These are phyloP conservation scores for Tuta absoluta DNA, from an alignment of 2,888 invertebrate species.

Conservation along the genomic window DNA sequence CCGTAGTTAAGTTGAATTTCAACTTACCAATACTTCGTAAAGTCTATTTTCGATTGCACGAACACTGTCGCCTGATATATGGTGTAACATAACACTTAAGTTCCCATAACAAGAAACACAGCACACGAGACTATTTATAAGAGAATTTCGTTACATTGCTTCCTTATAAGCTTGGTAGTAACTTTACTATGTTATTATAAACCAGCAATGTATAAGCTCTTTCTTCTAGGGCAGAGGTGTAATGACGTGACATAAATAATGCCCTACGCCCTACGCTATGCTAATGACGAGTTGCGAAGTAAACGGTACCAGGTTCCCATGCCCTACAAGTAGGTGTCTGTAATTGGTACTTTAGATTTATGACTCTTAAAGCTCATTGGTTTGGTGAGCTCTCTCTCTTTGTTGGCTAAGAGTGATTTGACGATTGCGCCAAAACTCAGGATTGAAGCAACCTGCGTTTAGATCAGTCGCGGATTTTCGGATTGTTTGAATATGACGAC, in stretches of 20 bases:
- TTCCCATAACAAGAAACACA: slow-evolving; percentile 5
- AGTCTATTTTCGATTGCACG: slow-evolving; percentile 3
- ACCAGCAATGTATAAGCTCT: not conserved
- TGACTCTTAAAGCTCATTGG: slow-evolving; percentile 8
- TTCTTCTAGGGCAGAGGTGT: slow-evolving; percentile 10
- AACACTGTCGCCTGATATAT: slow-evolving; percentile 15
- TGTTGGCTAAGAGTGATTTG: not conserved
- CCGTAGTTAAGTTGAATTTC: no score
- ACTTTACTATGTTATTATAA: not conserved
- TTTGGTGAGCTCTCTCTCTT: not conserved
- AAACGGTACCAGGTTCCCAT: slow-evolving; percentile 22
- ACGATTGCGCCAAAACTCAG: no score
- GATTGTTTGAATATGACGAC: no score
- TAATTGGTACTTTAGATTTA: slow-evolving; percentile 17
- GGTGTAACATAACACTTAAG: slow-evolving; percentile 12
- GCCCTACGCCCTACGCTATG: slow-evolving; percentile 8
- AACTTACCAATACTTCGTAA: not conserved
- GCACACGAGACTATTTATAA: slow-evolving; percentile 3
- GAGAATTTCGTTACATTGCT: not conserved
- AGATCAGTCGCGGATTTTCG: no score
- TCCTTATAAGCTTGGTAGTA: not conserved
- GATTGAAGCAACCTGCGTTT: no score
- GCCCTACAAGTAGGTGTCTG: slow-evolving; percentile 20
- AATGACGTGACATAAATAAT: slow-evolving; percentile 23
- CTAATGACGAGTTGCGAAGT: slow-evolving; percentile 22